Evolutionary conservation across 2,113 vertebrate genomes (phyloP).

Genomic region (Dasyurus viverrinus): DNA sequence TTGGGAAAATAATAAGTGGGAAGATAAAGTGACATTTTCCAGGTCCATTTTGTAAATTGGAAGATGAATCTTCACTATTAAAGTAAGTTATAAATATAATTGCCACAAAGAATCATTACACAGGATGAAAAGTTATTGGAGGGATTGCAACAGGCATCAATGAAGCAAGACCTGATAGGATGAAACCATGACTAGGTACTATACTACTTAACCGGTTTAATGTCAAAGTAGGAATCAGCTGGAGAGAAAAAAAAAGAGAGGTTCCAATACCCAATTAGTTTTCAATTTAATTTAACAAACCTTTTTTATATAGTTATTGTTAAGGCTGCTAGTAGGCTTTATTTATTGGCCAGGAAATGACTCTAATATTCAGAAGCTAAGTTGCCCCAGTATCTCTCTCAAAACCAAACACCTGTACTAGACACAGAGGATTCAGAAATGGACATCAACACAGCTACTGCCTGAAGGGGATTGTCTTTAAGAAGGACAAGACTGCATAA

Average conservation of each 20-base stretch:
- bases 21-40: not conserved
- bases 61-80: not conserved
- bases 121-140: not conserved
- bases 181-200: not conserved
- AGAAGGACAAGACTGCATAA: not conserved
- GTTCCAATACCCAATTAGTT: not conserved
- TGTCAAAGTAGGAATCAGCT: not conserved
- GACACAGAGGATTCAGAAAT: not conserved
- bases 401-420: not conserved
- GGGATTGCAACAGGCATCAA: not conserved
- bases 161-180: not conserved
- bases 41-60: not conserved
- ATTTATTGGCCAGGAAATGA: not conserved
- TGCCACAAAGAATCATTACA: not conserved
- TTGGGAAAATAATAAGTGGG: not conserved
- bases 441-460: not conserved
- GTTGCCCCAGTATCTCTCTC: not conserved
- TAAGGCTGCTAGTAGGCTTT: not conserved
- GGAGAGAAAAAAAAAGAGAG: not conserved
- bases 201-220: not conserved
- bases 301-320: not conserved
- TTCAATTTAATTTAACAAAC: not conserved
- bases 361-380: not conserved
- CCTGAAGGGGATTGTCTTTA: not conserved
- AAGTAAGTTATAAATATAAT: not conserved